phyloP scores from a whole-genome alignment of 2,797 vertebrate species.

The Platyrinchus mystaceus region DNA sequence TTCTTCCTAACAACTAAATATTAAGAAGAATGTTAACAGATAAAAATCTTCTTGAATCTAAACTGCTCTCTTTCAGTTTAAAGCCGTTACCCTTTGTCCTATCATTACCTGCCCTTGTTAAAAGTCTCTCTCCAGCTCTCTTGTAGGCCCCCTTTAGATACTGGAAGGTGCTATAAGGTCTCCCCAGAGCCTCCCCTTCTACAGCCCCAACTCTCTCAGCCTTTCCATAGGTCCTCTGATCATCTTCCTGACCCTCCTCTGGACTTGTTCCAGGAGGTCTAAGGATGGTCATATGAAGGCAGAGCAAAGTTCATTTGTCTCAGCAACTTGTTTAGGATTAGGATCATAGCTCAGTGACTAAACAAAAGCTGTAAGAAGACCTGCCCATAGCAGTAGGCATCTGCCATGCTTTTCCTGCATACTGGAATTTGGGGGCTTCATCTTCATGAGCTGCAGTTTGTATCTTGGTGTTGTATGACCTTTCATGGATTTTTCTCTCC shows the following conservation, averaged over 20 bases:
- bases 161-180: background rate
- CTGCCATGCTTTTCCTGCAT: background rate
- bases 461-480: background rate
- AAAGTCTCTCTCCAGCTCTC: background rate
- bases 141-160: background rate
- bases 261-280: background rate
- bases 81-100: background rate
- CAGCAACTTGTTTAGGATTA: background rate
- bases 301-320: background rate
- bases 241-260: background rate
- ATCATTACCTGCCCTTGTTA: background rate
- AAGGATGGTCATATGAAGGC: background rate
- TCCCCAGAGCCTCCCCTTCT: background rate
- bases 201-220: background rate
- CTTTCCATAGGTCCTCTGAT: background rate
- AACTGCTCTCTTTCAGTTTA: background rate
- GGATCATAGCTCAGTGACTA: background rate
- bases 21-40: background rate
- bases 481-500: background rate
- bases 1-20: background rate
- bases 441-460: background rate
- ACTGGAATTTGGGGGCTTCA: background rate
- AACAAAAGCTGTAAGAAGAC: background rate
- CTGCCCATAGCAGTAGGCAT: background rate
- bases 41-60: background rate